A percentile compares a stretch with the other conserved stretches of the same genome.
Evolutionary conservation across 1,140 invertebrate genomes (phyloP).

Genomic region (Tetramorium simillimum): DNA sequence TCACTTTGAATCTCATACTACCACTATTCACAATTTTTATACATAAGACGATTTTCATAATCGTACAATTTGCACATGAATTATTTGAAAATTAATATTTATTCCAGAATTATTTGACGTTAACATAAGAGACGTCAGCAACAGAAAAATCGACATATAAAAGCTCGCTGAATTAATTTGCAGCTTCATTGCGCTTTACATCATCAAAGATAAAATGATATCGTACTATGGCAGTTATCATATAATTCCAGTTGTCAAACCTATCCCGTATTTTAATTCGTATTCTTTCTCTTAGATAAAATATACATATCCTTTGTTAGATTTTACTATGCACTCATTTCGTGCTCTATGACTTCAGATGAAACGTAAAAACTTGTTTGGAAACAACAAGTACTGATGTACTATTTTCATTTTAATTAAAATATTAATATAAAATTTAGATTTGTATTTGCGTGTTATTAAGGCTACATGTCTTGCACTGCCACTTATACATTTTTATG

Average conservation of each 20-base stretch:
- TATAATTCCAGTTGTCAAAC: not conserved
- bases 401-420: not conserved
- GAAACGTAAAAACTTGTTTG: not conserved
- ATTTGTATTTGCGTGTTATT: not conserved
- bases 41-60: not conserved
- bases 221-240: not conserved
- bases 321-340: not conserved
- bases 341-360: not conserved
- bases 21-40: not conserved
- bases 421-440: not conserved
- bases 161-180: not conserved
- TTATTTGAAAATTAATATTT: slow-evolving; percentile 34
- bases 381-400: not conserved
- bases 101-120: not conserved
- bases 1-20: not conserved
- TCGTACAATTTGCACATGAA: not conserved
- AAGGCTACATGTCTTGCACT: not conserved
- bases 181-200: not conserved
- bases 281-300: not conserved
- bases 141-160: not conserved
- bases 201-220: not conserved
- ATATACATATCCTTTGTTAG: not conserved
- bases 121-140: not conserved
- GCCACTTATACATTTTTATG: not conserved
- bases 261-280: slow-evolving; percentile 7